These are phyloP conservation scores for Exocentrus adspersus DNA, from an alignment of 2,888 invertebrate genomes.

Conservation along the genomic window DNA sequence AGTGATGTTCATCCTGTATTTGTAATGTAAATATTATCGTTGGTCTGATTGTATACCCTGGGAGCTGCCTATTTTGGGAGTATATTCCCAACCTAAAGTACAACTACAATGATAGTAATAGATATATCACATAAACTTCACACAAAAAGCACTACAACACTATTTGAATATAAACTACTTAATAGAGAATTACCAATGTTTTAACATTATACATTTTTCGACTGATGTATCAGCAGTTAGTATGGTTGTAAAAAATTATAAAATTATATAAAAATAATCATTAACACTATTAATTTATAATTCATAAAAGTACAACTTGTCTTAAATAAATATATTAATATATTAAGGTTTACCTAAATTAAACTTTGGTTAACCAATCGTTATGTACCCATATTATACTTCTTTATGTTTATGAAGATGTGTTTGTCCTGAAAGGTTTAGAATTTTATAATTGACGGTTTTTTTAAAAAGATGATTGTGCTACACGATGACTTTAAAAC, in stretches of 20 bases:
- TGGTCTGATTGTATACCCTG: slow-evolving; percentile 38
- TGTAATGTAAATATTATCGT: neutral
- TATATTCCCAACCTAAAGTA: slow-evolving; percentile 44
- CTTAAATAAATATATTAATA: slow-evolving; percentile 57
- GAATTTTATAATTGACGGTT: slow-evolving; percentile 42
- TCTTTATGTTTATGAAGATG: slow-evolving; percentile 3
- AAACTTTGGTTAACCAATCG: slow-evolving; percentile 60
- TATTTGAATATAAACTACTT: slow-evolving; percentile 59
- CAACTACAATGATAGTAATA: slow-evolving; percentile 56
- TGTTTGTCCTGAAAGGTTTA: slow-evolving; percentile 28
- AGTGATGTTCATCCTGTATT: neutral
- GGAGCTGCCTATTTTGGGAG: slow-evolving; percentile 39
- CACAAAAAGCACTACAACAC: slow-evolving; percentile 66
- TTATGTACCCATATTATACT: slow-evolving; percentile 56
- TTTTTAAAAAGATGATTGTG: slow-evolving; percentile 45
- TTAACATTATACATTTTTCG: slow-evolving; percentile 54
- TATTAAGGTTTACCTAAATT: slow-evolving; percentile 53
- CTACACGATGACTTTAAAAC: slow-evolving; percentile 36
- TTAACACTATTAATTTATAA: slow-evolving; percentile 52
- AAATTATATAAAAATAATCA: slow-evolving; percentile 61
- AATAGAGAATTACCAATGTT: slow-evolving; percentile 57
- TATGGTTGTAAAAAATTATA: slow-evolving; percentile 58
- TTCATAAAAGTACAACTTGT: slow-evolving; percentile 54
- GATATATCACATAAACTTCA: slow-evolving; percentile 66
- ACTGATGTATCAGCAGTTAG: slow-evolving; percentile 53